Evolutionary conservation across 2,797 vertebrate species (phyloP).

Genomic region (Zalophus californianus): DNA sequence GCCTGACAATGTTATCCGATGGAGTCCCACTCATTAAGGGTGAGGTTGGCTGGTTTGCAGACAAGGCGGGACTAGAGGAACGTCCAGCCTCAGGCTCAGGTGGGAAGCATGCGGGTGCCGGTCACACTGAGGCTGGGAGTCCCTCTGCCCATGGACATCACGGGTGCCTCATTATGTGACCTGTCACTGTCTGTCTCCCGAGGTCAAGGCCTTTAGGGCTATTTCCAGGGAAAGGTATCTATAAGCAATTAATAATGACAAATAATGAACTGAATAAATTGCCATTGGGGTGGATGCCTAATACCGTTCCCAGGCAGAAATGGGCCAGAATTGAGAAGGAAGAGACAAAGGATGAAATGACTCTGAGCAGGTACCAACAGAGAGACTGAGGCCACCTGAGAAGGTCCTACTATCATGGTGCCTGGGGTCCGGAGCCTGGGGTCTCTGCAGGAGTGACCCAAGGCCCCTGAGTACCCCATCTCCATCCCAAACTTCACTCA

Average conservation of each 20-base stretch:
- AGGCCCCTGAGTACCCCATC: background rate
- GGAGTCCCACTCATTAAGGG: background rate
- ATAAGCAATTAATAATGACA: slow-evolving; percentile 69
- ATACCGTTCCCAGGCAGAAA: slow-evolving; percentile 21
- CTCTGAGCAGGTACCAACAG: background rate
- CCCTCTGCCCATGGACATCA: background rate
- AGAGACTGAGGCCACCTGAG: background rate
- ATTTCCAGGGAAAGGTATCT: slow-evolving; percentile 58
- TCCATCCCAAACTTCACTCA: background rate
- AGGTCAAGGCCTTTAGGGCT: slow-evolving; percentile 3
- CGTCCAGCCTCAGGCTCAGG: background rate
- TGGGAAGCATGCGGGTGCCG: background rate
- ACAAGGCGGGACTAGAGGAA: background rate
- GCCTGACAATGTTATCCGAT: background rate
- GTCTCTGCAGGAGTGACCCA: background rate
- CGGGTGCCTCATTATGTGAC: background rate
- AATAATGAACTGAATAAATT: slow-evolving; percentile 55
- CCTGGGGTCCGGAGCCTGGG: background rate
- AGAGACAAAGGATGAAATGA: background rate
- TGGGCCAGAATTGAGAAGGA: background rate
- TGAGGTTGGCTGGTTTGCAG: background rate
- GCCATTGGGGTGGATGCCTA: background rate
- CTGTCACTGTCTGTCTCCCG: background rate
- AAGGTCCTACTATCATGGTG: background rate
- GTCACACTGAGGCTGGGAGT: background rate